A percentile compares a stretch with the other conserved stretches of the same genome.
Conservation (phyloP, 2,113 vertebrate genomes). For the Notothenia rossii region DNA sequence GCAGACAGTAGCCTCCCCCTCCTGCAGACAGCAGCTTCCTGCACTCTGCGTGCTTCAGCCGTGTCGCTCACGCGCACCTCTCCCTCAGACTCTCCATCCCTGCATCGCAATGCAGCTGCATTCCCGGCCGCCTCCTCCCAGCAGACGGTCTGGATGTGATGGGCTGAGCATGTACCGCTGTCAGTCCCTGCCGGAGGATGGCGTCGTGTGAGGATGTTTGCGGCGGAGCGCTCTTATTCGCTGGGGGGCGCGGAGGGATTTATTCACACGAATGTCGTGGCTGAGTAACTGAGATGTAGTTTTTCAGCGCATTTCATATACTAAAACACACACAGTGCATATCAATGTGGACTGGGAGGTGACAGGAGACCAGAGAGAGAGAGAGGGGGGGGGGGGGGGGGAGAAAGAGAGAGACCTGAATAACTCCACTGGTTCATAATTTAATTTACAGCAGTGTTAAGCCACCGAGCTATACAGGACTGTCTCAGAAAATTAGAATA, state of each 20-base stretch:
- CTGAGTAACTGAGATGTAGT: conserved; percentile 25
- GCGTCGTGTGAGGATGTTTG: conserved; percentile 49
- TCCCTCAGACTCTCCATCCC: conserved; percentile 19
- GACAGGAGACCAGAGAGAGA: conserved; percentile 7
- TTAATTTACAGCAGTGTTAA: no score
- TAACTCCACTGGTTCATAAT: no score
- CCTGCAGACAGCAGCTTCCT: conserved; percentile 11
- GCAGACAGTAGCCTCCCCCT: conserved; percentile 4
- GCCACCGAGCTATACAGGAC: no score
- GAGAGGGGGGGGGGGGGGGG: no score
- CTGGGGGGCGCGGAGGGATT: conserved; percentile 35
- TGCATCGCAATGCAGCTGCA: conserved; percentile 60
- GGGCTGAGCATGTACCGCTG: conserved; percentile 43
- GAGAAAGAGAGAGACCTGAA: no score
- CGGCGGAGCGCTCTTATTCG: conserved; percentile 11
- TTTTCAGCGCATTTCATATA: conserved; percentile 39
- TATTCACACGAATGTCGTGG: conserved; percentile 7
- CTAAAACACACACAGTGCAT: conserved; percentile 22
- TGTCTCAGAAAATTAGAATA: no score
- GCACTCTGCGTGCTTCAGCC: conserved; percentile 10
- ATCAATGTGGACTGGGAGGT: conserved; percentile 66
- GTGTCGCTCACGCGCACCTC: conserved; percentile 29
- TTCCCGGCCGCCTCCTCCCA: conserved; percentile 41
- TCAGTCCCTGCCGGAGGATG: conserved; percentile 47
- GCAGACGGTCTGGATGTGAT: conserved; percentile 42